Percentiles rank a stretch among this genome's conserved stretches.
Evolutionary conservation across 2,113 vertebrate species (phyloP).

Genomic region (Cathartes aura): DNA sequence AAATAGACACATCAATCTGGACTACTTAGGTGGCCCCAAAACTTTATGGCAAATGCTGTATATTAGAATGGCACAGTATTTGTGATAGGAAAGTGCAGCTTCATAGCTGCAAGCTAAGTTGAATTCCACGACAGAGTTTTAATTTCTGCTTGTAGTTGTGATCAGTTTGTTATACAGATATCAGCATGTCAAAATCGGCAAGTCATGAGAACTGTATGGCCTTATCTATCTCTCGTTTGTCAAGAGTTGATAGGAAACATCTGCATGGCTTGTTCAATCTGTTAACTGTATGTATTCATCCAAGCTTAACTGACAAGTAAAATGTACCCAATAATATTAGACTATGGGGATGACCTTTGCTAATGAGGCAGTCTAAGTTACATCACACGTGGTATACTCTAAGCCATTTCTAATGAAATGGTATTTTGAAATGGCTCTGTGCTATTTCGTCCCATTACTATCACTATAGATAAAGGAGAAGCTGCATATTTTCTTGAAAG

Average conservation of each 20-base stretch:
- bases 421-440: neutral
- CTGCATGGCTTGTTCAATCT: constrained; percentile 64
- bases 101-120: neutral
- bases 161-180: constrained; percentile 22
- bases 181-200: constrained; percentile 36
- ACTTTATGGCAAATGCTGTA: neutral
- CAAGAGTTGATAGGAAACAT: constrained; percentile 63
- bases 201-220: constrained; percentile 20
- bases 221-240: constrained; percentile 66
- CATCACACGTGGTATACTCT: neutral
- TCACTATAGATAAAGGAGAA: neutral
- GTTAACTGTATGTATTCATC: constrained; percentile 60
- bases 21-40: neutral
- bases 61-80: neutral
- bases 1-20: neutral
- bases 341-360: constrained; percentile 54
- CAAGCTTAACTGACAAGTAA: constrained; percentile 54
- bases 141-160: constrained; percentile 46
- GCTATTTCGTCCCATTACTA: neutral
- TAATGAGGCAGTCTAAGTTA: constrained; percentile 33
- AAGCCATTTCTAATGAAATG: neutral
- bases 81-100: neutral
- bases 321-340: constrained; percentile 29
- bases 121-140: constrained; percentile 25
- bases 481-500: neutral